Base-by-base conservation (phyloP, 2,113 vertebrate species). In the Lates calcarifer region DNA sequence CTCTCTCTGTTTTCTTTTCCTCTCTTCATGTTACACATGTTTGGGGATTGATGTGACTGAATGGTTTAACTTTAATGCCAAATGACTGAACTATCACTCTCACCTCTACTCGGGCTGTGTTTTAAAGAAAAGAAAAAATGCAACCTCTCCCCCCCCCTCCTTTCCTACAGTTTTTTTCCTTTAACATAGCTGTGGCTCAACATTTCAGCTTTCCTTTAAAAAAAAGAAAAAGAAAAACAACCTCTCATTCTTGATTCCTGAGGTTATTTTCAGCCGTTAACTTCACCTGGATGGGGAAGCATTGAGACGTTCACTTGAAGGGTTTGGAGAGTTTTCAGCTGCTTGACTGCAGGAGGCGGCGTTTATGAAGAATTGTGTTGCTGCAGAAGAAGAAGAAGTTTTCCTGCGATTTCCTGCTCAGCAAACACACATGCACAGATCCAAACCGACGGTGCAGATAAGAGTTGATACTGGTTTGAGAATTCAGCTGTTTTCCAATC, bases 81-180 rank as follows among this genome's bases (percentile, higher is more conserved):
- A 92, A 90, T 81, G 86, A 91, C 89, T 90, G 88, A 91, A 88
- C 74, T 41, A 14, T 82, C 58, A 62, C 77, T 75, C 63, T 88
- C 77, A 53, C 74, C 64, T 83, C 57, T 4, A 18, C 28, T 24
- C 18, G 37, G 55, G 71, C 78, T 82, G 55, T 37, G 53, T 85
- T 72, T 53, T 47, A 0, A 24, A 47, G 33, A 63, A 28, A 15
- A 68, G 51, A 28, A 66, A 24, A 67, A 47, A 67, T 22, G 37
- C 58, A 57, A 15, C 37, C 31, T 37, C 35, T n/a, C 35, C 24
- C 37, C 31, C 33, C 35, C 20, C 35, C 24, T 31, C 17, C 22
- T 8, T 64, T 62, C 39, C 11, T 33, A 1, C 22, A 43, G 39
- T 31, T 69, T 68, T 55, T 57, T 20, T n/a, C n/a, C 15, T 33